Evolutionary conservation across 1,140 invertebrate genomes (phyloP).

Genomic region (Procambarus clarkii): DNA sequence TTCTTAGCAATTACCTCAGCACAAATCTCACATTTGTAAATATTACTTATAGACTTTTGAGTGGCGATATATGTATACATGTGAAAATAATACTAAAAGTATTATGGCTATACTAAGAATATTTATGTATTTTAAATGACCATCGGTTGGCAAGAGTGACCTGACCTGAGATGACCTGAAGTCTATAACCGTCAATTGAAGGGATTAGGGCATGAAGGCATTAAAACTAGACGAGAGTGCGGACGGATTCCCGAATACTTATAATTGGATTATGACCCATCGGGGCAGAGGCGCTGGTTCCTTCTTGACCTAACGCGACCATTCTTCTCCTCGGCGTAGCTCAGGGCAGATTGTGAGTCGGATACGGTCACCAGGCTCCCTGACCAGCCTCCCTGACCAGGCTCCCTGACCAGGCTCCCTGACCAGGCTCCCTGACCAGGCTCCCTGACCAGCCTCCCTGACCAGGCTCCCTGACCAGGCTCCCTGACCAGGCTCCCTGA

Average conservation of each 20-base stretch:
- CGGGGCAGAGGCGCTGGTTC: conserved; percentile 27
- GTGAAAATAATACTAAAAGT: neutral
- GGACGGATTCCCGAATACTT: conserved; percentile 6
- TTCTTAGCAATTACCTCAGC: too few relatives aligned
- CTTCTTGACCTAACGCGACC: conserved; percentile 25
- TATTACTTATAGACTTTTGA: too few relatives aligned
- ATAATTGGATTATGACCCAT: conserved; percentile 54
- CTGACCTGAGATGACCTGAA: conserved; percentile 30
- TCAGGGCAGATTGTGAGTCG: conserved; percentile 36
- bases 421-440: too few relatives aligned
- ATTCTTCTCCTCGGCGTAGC: conserved; percentile 13
- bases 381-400: too few relatives aligned
- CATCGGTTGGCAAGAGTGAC: conserved; percentile 5
- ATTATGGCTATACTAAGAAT: neutral
- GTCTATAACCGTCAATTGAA: conserved; percentile 52
- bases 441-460: too few relatives aligned
- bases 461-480: too few relatives aligned
- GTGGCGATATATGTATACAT: neutral
- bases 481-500: too few relatives aligned
- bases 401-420: too few relatives aligned
- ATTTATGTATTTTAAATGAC: neutral
- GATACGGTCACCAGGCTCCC: conserved; percentile 21
- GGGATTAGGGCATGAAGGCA: conserved; percentile 19
- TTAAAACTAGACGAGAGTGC: conserved; percentile 10
- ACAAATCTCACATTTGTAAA: too few relatives aligned